phyloP scores from a whole-genome alignment of 2,888 invertebrate genomes.

The Drosophila longiperda region DNA sequence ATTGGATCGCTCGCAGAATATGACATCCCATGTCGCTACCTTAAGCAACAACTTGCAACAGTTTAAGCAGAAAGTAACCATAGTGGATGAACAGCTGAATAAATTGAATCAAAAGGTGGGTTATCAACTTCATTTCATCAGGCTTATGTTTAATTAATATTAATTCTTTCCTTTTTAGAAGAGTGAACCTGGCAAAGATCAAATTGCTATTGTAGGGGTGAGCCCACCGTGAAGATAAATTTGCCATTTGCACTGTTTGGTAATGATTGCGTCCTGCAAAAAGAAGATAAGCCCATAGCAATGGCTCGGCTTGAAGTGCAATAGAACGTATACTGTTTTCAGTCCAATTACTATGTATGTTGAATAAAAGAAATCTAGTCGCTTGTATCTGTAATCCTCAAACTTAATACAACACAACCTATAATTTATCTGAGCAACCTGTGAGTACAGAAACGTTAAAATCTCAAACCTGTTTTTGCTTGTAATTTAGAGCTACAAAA shows the following conservation, averaged over 20 bases:
- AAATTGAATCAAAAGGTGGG: slow-evolving; percentile 78
- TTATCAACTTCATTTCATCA: not conserved
- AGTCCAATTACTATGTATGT: slow-evolving; percentile 16
- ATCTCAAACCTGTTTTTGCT: not conserved
- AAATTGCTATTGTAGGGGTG: slow-evolving; percentile 1
- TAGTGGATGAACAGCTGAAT: slow-evolving; percentile 70
- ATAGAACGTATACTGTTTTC: slow-evolving; percentile 16
- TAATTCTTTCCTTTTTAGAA: not conserved
- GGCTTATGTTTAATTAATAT: not conserved
- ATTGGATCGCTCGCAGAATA: slow-evolving; percentile 81
- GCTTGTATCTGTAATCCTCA: slow-evolving; percentile 11
- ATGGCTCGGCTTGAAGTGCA: slow-evolving; percentile 13
- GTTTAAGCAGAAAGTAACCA: slow-evolving; percentile 76
- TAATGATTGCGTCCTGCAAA: slow-evolving; percentile 3
- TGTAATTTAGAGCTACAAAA: not conserved
- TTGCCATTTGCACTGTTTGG: slow-evolving; percentile 4
- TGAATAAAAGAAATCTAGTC: slow-evolving; percentile 15
- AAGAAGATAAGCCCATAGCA: slow-evolving; percentile 10
- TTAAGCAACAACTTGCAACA: slow-evolving; percentile 83
- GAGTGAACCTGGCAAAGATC: slow-evolving; percentile 5
- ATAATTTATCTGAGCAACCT: slow-evolving; percentile 1
- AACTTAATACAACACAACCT: slow-evolving; percentile 1
- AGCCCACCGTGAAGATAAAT: slow-evolving; percentile 2
- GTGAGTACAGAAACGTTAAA: not conserved
- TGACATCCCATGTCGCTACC: slow-evolving; percentile 83